Conservation (phyloP, 2,888 invertebrate species). For the Eristalis tenax region DNA sequence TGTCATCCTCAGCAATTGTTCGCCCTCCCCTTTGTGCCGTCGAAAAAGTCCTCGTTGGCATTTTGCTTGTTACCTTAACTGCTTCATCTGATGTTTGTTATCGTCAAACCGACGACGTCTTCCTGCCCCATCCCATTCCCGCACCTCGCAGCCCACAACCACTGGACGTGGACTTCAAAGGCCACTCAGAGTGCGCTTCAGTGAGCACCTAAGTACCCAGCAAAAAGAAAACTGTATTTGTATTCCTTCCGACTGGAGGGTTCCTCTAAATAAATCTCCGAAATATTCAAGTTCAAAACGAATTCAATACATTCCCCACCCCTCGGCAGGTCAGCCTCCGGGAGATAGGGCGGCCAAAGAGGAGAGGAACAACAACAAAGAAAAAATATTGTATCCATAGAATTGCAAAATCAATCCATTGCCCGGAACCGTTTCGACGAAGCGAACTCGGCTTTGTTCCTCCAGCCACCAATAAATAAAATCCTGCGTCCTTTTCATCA, state of each 20-base stretch:
- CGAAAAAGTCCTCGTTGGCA: not conserved
- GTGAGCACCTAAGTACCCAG: not conserved
- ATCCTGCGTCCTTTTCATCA: slow-evolving; percentile 48
- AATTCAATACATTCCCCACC: slow-evolving; percentile 17
- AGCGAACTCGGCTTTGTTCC: slow-evolving; percentile 57
- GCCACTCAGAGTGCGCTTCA: slow-evolving; percentile 5
- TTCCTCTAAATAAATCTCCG: slow-evolving; percentile 5
- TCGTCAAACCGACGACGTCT: not conserved
- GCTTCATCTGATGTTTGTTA: not conserved
- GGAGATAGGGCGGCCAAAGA: not conserved
- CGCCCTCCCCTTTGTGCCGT: not conserved
- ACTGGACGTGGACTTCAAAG: not conserved
- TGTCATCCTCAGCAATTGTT: no score
- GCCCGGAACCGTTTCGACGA: slow-evolving; percentile 49
- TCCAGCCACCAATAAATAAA: slow-evolving; percentile 20
- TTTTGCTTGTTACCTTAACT: not conserved
- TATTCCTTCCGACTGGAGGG: slow-evolving; percentile 2
- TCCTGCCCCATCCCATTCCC: not conserved
- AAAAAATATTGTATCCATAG: slow-evolving; percentile 1
- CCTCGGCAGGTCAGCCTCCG: not conserved
- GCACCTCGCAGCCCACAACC: not conserved
- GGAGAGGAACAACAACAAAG: not conserved
- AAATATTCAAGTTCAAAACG: slow-evolving; percentile 26
- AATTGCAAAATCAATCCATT: slow-evolving; percentile 58
- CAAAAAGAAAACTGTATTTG: not conserved